These are phyloP conservation scores for Aix galericulata DNA, from an alignment of 2,113 vertebrate species.

Conservation along the genomic window DNA sequence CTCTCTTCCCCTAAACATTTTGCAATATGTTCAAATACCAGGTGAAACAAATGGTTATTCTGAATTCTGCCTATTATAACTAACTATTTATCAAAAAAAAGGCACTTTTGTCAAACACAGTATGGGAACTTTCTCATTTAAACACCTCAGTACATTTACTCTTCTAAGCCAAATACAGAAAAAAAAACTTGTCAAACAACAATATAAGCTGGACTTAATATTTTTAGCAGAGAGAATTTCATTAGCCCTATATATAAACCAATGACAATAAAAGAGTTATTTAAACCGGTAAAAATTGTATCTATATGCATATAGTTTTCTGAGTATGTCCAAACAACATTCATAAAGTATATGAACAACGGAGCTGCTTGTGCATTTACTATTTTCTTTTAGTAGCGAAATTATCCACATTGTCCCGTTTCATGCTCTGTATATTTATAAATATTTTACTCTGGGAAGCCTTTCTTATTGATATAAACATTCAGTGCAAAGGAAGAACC, in stretches of 20 bases:
- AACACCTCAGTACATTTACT: neutral
- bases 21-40: neutral
- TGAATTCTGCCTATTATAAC: neutral
- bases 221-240: neutral
- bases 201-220: neutral
- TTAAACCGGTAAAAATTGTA: neutral
- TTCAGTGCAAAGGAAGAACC: constrained; percentile 11
- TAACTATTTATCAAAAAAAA: constrained; percentile 1
- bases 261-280: neutral
- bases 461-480: neutral
- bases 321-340: neutral
- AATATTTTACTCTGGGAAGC: neutral
- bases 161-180: neutral
- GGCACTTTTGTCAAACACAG: neutral
- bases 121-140: neutral
- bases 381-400: neutral
- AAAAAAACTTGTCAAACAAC: neutral
- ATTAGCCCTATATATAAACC: neutral
- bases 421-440: neutral
- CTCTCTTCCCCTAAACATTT: neutral
- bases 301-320: neutral
- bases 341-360: neutral
- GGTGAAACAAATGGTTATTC: neutral
- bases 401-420: neutral
- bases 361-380: neutral